These are phyloP conservation scores for Grallaria varia DNA, from an alignment of 2,113 vertebrate species.

Conservation along the genomic window DNA sequence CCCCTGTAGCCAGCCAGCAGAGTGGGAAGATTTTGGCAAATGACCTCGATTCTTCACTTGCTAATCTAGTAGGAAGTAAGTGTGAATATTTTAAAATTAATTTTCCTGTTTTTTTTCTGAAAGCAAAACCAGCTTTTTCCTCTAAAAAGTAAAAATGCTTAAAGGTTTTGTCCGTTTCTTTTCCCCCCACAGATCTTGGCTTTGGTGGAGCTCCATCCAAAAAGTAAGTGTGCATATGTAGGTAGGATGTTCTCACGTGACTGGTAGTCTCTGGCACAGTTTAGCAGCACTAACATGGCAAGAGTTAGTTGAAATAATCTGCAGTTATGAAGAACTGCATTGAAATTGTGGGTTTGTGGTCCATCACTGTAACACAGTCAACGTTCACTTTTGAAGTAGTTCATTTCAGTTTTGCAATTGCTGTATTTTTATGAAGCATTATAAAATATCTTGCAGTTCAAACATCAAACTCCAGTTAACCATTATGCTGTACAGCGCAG, in stretches of 20 bases:
- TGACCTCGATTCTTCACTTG: conserved; percentile 86
- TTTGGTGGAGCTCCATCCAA: conserved; percentile 86
- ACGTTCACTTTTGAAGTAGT: neutral
- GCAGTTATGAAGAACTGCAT: neutral
- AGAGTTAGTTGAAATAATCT: neutral
- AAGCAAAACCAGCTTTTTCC: neutral
- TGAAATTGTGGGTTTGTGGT: neutral
- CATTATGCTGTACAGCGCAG: neutral
- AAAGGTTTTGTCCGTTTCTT: neutral
- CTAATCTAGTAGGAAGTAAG: conserved; percentile 88
- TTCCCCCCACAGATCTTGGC: conserved; percentile 78
- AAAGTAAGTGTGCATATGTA: conserved; percentile 77
- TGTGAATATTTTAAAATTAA: neutral
- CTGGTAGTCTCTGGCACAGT: neutral
- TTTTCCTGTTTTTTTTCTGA: neutral
- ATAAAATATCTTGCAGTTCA: neutral
- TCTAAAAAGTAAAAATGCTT: neutral
- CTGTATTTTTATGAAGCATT: neutral
- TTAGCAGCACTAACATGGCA: neutral
- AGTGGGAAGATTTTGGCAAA: conserved; percentile 80
- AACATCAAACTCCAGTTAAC: neutral
- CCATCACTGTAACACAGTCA: accelerated
- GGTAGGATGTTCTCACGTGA: neutral
- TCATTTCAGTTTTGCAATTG: neutral
- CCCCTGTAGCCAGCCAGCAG: conserved; percentile 69